Conservation (phyloP, 1,140 invertebrate genomes). For the Drosophila athabasca region DNA sequence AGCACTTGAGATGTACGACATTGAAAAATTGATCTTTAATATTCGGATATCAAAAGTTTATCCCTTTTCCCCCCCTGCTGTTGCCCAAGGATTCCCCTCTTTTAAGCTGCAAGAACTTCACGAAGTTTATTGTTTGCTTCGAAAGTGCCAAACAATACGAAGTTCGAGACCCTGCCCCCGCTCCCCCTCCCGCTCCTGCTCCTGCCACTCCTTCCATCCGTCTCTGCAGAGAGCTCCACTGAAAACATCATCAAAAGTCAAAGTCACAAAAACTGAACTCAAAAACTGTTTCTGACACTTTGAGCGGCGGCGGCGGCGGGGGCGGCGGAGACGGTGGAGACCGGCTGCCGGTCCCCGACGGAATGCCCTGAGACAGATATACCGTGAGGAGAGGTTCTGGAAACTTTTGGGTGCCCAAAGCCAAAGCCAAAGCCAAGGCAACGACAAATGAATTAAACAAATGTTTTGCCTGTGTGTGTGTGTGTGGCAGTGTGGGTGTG, state of each 20-base stretch:
- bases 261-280: constrained; percentile 50
- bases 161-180: constrained; percentile 19
- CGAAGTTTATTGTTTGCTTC: constrained; percentile 41
- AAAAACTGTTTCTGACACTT: constrained; percentile 51
- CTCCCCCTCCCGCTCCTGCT: constrained; percentile 2
- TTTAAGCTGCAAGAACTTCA: constrained; percentile 6
- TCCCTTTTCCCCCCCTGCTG: too few relatives aligned
- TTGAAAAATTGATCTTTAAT: too few relatives aligned
- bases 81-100: too few relatives aligned
- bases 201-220: background rate
- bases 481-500: constrained; percentile 9
- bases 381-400: background rate
- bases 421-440: constrained; percentile 45
- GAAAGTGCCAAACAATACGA: constrained; percentile 49
- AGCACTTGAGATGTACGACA: too few relatives aligned
- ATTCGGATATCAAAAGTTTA: too few relatives aligned
- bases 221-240: constrained; percentile 18
- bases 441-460: constrained; percentile 52
- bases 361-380: constrained; percentile 47
- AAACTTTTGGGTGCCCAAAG: constrained; percentile 25
- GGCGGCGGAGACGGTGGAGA: too few relatives aligned
- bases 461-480: constrained; percentile 9
- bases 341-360: too few relatives aligned
- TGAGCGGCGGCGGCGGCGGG: constrained; percentile 38
- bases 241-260: constrained; percentile 50